A percentile compares a stretch with the other conserved stretches of the same genome.
phyloP scores from a whole-genome alignment of 2,888 invertebrate genomes.

The Melipona beecheii region DNA sequence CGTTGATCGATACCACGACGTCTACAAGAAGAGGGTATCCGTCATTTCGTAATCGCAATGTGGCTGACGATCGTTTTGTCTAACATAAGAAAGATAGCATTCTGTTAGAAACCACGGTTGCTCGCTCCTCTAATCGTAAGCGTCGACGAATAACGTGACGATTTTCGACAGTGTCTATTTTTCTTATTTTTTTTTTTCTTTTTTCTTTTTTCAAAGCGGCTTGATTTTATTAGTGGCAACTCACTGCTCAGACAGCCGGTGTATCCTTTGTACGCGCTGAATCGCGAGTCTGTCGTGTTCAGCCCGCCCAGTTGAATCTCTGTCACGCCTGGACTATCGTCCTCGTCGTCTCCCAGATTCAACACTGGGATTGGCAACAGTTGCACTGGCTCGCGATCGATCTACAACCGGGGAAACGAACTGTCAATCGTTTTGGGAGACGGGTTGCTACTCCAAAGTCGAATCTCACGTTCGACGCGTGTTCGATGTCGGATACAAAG shows the following conservation, averaged over 20 bases:
- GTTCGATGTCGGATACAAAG: not conserved
- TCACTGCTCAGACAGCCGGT: constrained; percentile 96
- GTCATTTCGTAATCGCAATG: constrained; percentile 59
- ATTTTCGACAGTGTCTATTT: constrained; percentile 19
- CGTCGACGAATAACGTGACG: constrained; percentile 25
- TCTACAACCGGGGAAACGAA: constrained; percentile 81
- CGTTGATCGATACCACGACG: constrained; percentile 93
- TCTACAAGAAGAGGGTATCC: constrained; percentile 85
- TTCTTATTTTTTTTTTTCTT: too few species aligned
- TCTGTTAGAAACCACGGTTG: constrained; percentile 43
- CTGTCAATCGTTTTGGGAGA: not conserved
- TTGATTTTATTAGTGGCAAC: constrained; percentile 77
- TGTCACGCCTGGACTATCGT: constrained; percentile 86
- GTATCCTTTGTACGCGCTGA: constrained; percentile 93
- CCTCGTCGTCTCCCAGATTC: constrained; percentile 87
- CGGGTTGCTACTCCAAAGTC: not conserved
- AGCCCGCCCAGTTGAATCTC: constrained; percentile 95
- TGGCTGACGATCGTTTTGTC: constrained; percentile 60
- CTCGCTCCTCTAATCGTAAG: constrained; percentile 6
- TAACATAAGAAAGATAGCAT: constrained; percentile 59
- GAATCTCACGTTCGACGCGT: not conserved
- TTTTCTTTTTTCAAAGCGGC: not conserved
- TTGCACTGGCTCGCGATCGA: constrained; percentile 91
- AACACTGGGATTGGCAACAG: constrained; percentile 89
- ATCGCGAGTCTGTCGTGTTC: constrained; percentile 92